Conservation (phyloP, 1,140 invertebrate species). For the Orchesella cincta region DNA sequence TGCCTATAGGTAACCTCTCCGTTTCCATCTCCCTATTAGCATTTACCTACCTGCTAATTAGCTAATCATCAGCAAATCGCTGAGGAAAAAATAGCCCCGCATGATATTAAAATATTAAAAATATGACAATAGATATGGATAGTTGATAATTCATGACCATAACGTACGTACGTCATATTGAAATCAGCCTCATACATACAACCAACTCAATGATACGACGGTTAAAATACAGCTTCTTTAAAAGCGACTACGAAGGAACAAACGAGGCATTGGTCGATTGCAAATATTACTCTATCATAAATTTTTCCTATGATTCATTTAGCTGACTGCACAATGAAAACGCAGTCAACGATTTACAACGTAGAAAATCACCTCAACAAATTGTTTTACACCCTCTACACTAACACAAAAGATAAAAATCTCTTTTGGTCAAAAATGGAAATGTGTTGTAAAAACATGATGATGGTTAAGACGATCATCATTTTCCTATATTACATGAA, state of each 20-base stretch:
- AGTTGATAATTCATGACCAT: no score
- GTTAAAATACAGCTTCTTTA: no score
- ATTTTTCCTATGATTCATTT: constrained; percentile 22
- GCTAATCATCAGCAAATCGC: not conserved
- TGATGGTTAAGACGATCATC: constrained; percentile 4
- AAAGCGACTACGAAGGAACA: no score
- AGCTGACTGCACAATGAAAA: constrained; percentile 19
- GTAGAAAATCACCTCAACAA: constrained; percentile 25
- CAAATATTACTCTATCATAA: no score
- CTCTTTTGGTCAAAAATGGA: constrained; percentile 22
- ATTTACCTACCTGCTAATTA: not conserved
- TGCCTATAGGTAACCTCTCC: no score
- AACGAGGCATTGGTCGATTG: no score
- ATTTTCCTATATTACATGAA: not conserved
- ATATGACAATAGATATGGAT: no score
- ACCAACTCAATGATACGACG: no score
- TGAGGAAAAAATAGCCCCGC: no score
- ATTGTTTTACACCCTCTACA: constrained; percentile 30
- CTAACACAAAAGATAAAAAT: constrained; percentile 16
- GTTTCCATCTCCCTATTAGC: not conserved
- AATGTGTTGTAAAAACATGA: constrained; percentile 22
- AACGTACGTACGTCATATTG: no score
- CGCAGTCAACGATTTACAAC: not conserved
- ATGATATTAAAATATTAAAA: no score
- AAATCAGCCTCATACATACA: no score